Conservation (phyloP, 1,140 invertebrate genomes). For the Notospermus geniculatus region DNA sequence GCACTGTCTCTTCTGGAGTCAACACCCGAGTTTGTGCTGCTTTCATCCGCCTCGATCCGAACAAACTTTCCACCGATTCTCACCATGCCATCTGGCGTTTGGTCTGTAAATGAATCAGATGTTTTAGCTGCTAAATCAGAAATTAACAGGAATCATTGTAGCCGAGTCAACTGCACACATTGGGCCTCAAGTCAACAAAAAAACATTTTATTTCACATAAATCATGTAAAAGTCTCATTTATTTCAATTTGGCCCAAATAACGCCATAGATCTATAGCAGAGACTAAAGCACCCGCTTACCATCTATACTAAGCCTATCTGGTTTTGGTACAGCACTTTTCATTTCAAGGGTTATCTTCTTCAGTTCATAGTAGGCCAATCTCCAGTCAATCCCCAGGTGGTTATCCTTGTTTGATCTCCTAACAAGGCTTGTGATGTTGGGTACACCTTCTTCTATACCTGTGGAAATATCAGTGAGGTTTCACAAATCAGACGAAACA, state of each 20-base stretch:
- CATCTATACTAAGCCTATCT: conserved; percentile 1
- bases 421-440: conserved; percentile 38
- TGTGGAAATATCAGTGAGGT: too few species aligned
- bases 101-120: not conserved
- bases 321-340: not conserved
- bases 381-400: conserved; percentile 44
- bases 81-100: conserved; percentile 6
- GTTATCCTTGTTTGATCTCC: conserved; percentile 25
- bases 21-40: not conserved
- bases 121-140: too few species aligned
- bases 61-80: not conserved
- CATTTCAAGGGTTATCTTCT: conserved; percentile 19
- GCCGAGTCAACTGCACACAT: too few species aligned
- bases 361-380: conserved; percentile 40
- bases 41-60: not conserved
- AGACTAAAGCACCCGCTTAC: not conserved
- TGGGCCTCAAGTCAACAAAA: too few species aligned
- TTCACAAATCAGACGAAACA: too few species aligned
- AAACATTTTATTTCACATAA: too few species aligned
- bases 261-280: too few species aligned
- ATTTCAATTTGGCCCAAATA: too few species aligned
- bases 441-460: conserved; percentile 39
- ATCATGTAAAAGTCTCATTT: too few species aligned
- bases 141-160: too few species aligned
- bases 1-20: too few species aligned